phyloP scores from a whole-genome alignment of 1,140 invertebrate species.

The Nasonia vitripennis region DNA sequence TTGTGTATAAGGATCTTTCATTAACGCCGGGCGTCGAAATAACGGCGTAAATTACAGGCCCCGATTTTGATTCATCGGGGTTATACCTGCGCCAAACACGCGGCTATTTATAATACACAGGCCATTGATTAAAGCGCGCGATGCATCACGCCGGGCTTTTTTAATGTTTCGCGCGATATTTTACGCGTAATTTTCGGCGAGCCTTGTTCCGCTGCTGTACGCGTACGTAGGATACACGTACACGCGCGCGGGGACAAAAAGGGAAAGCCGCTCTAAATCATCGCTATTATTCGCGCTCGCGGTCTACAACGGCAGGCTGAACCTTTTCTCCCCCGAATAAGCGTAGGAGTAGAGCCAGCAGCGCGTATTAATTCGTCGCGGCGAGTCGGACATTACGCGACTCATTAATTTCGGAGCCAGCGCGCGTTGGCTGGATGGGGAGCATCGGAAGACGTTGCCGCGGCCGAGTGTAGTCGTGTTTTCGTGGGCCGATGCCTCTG shows the following conservation, averaged over 20 bases:
- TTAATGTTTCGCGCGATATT: constrained; percentile 40
- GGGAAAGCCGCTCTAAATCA: constrained; percentile 44
- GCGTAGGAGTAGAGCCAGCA: not conserved
- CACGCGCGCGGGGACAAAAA: not conserved
- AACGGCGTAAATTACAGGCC: not conserved
- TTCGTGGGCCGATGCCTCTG: not conserved
- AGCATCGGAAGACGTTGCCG: constrained; percentile 14
- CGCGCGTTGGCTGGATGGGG: not conserved
- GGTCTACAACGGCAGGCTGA: not conserved
- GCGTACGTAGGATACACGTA: not conserved
- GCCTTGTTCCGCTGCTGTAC: not conserved
- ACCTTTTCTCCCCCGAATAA: constrained; percentile 9
- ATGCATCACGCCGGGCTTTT: not conserved
- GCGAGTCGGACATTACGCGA: constrained; percentile 42
- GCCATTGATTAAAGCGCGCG: constrained; percentile 1
- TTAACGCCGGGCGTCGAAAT: not conserved
- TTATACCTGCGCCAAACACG: too few relatives aligned
- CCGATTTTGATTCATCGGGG: not conserved
- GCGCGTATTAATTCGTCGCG: constrained; percentile 35
- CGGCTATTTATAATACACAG: not conserved
- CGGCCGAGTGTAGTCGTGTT: not conserved
- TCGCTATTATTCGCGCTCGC: not conserved
- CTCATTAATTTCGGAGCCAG: constrained; percentile 36
- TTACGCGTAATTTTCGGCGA: constrained; percentile 29
- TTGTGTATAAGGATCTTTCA: not conserved